Conservation (phyloP, 1,140 invertebrate genomes). For the Papilio glaucus region DNA sequence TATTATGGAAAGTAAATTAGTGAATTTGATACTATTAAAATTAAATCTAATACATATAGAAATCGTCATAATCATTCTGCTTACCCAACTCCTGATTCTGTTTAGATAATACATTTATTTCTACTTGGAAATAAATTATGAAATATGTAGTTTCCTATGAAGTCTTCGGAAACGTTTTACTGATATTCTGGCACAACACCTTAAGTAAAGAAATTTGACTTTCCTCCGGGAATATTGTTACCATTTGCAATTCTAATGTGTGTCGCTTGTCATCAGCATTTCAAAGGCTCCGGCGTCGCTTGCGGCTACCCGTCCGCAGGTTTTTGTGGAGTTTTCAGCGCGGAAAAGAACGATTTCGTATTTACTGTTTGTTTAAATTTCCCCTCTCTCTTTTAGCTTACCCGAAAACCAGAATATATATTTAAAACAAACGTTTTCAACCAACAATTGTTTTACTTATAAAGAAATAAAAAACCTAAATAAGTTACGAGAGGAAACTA, state of each 20-base stretch:
- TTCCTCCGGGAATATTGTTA: conserved; percentile 11
- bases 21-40: too few relatives aligned
- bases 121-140: too few relatives aligned
- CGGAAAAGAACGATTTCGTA: conserved; percentile 12
- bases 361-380: conserved; percentile 4
- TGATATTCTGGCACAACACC: not conserved
- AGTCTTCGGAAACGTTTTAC: not conserved
- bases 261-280: conserved; percentile 20
- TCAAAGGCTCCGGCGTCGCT: conserved; percentile 4
- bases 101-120: too few relatives aligned
- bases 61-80: too few relatives aligned
- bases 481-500: too few relatives aligned
- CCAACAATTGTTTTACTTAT: not conserved
- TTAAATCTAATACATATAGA: too few relatives aligned
- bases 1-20: too few relatives aligned
- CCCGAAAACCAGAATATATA: not conserved
- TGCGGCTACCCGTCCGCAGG: not conserved
- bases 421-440: not conserved
- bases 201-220: conserved; percentile 9
- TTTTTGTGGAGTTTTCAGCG: conserved; percentile 11
- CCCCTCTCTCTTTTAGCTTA: not conserved
- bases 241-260: conserved; percentile 23
- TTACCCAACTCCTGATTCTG: too few relatives aligned
- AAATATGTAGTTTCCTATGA: too few relatives aligned
- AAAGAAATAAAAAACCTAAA: not conserved